Evolutionary conservation across 2,888 invertebrate species (phyloP).

Genomic region (Synergus laeviventris): DNA sequence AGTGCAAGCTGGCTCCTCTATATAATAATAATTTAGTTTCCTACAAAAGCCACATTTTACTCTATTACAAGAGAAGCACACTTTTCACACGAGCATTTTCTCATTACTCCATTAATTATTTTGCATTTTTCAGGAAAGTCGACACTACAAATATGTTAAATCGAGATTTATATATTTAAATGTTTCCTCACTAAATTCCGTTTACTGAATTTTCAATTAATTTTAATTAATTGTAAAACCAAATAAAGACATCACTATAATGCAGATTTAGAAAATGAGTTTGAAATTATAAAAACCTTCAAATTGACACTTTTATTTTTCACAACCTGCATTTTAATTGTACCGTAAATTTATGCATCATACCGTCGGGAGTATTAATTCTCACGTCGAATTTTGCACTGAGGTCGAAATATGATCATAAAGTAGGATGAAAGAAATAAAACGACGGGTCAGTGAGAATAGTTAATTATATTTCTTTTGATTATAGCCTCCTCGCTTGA

Average conservation of each 20-base stretch:
- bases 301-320: background rate
- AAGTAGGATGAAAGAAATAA: slow-evolving; percentile 16
- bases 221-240: background rate
- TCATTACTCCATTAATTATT: background rate
- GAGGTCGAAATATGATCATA: background rate
- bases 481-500: slow-evolving; percentile 26
- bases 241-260: background rate
- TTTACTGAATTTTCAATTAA: too few relatives aligned
- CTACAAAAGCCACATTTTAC: background rate
- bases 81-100: background rate
- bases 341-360: background rate
- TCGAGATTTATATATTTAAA: too few relatives aligned
- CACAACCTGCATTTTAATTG: background rate
- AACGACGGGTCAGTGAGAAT: slow-evolving; percentile 16
- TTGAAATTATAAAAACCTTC: background rate
- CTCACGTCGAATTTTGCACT: slow-evolving; percentile 11
- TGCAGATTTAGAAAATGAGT: background rate
- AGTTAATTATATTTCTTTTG: slow-evolving; percentile 25
- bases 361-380: background rate
- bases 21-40: slow-evolving; percentile 18
- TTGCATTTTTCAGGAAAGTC: background rate
- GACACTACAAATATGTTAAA: too few relatives aligned
- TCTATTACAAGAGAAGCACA: too few relatives aligned
- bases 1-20: slow-evolving; percentile 10
- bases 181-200: too few relatives aligned